Evolutionary conservation across 2,113 vertebrate genomes (phyloP), one percentile per base, ranked within the genome.

Genomic region (Ardeotis arabs): DNA sequence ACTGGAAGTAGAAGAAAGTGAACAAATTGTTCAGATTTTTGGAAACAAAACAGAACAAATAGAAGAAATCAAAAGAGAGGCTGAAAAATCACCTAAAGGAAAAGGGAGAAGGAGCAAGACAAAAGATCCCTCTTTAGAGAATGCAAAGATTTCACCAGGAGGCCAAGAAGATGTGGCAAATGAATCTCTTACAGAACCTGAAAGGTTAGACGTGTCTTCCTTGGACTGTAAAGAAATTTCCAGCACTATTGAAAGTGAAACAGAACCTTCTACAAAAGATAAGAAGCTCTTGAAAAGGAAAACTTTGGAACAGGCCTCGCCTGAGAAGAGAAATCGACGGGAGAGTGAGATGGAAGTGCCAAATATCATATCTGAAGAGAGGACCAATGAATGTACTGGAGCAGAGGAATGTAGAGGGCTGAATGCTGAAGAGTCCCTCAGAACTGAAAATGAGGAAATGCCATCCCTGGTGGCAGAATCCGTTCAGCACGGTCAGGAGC

Each of bases 281-380:
- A 98, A 97, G 96, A 98, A 98, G 81, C 82, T 96, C 27, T 60
- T 98, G 50, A 99, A 99, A 95, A 98, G 99, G 35, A 99, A 99
- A 94, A 97, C 98, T 23, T 84, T 96, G 11, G 99, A 99, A 79
- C 98, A 98, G 20, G 91, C 97, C 15, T 98, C 98, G 0, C 98
- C 98, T 3, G 99, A 99, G 66, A 99, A 99, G 94, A 99, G 98
- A 93, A 92, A 97, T 37, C 97, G 98, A 12, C 91, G 98, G 2
- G 99, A 99, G 58, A 97, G 95, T 27, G 98, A 98, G 73, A 97
- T 98, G 53, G 98, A 98, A 81, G 95, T 97, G 60, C 96, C 98
- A 84, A 97, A 97, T 84, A 98, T 91, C 9, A 7, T 94, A 14
- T 95, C 97, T 67, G 98, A 98, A 64, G 98, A 98, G 58, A 97